Conservation (phyloP, 1,140 invertebrate species). For the Linepithema humile region DNA sequence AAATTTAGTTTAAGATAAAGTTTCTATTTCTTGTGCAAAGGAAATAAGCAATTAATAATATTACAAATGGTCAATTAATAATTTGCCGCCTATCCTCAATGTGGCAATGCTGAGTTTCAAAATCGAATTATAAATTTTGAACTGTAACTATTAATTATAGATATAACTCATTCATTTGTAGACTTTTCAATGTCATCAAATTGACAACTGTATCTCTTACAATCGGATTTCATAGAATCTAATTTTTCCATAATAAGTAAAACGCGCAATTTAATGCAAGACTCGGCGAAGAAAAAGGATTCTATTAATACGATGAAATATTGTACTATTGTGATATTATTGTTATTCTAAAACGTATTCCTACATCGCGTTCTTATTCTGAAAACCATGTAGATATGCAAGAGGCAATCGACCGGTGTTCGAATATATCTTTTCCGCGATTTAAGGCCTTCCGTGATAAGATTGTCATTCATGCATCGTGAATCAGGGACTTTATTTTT, state of each 20-base stretch:
- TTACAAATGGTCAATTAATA: no score
- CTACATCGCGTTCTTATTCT: background rate
- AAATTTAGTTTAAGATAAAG: background rate
- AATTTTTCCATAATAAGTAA: background rate
- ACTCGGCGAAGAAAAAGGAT: background rate
- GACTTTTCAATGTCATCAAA: background rate
- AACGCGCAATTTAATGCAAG: background rate
- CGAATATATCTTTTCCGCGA: constrained; percentile 41
- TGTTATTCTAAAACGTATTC: background rate
- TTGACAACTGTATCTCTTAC: background rate
- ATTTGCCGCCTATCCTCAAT: no score
- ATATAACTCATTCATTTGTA: background rate
- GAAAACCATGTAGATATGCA: background rate
- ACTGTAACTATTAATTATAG: background rate
- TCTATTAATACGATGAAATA: background rate
- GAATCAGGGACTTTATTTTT: constrained; percentile 83
- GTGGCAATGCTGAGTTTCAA: no score
- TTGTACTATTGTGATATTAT: background rate
- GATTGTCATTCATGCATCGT: constrained; percentile 83
- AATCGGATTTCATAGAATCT: background rate
- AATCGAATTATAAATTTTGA: background rate
- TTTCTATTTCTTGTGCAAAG: background rate
- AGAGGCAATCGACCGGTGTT: background rate
- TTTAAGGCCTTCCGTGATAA: constrained; percentile 57
- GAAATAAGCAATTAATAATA: background rate